Base-by-base conservation (phyloP, 2,888 invertebrate genomes). In the Macaria liturata region DNA sequence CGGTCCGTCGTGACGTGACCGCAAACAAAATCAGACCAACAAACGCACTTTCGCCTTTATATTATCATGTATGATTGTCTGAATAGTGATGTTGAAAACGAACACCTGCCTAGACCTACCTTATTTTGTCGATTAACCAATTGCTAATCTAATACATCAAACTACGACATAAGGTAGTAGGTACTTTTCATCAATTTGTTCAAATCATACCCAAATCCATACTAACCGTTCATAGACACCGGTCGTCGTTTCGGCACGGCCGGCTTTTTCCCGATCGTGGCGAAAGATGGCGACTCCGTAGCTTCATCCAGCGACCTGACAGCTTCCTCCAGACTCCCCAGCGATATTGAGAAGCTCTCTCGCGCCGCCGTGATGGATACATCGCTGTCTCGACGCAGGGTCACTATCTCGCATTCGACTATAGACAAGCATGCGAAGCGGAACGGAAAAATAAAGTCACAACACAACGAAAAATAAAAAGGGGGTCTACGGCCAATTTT, bases 141-240 rank as follows among this genome's bases (percentile, higher is more conserved):
- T 20, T 20, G 20, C 2, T 20, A 20, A 20, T 20, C 20, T 7
- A 37, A 37, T 0, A 4, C 34, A 3, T 2, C 34, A 37, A 37
- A 2, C 34, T 37, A 3, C 34, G 20, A 1, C 20, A 20, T 20
- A 1, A 20, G 2, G 20, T 20, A 20, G 20, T 20, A 20, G 20
- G 2, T 20, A 20, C 20, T 20, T 1, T 20, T 20, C 2, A 20
- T 20, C 1, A 20, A 20, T 20, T 20, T 20, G 20, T 2, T 20
- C 20, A 20, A 20, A 20, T 20, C 20, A 20, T 1, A 1, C 20
- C 20, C 20, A 20, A 20, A 37, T 6, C 3, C 34, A 0, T 20
- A 70, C 86, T 86, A 79, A 94, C 94, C 94, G 80, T 93, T 88
- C 93, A 94, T 94, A 54, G 94, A 94, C 39, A 94, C 78, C 6